Conservation (phyloP, 2,797 vertebrate species). For the Hypotaenidia philippensis region DNA sequence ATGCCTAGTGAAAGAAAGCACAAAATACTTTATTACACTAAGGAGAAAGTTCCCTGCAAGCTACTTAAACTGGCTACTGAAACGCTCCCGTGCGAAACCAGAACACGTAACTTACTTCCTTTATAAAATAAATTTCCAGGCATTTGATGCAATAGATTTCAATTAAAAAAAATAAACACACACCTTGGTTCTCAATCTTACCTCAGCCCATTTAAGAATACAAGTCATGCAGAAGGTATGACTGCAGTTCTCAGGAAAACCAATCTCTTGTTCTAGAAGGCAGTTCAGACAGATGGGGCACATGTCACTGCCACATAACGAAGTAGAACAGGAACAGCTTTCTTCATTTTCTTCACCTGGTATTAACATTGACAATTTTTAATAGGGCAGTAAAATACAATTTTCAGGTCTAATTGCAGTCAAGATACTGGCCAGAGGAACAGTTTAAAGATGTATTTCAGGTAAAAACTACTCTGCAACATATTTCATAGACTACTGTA, state of each 20-base stretch:
- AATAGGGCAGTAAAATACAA: neutral
- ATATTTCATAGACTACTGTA: neutral
- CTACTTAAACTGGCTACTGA: neutral
- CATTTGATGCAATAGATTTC: neutral
- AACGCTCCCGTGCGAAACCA: neutral
- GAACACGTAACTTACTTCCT: neutral
- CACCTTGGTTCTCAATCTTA: slow-evolving; percentile 71
- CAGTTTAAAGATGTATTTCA: neutral
- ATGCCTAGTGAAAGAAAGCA: neutral
- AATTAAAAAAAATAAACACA: neutral
- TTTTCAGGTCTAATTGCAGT: neutral
- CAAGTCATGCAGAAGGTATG: slow-evolving; percentile 94
- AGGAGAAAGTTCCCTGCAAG: neutral
- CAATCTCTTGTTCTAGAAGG: slow-evolving; percentile 86
- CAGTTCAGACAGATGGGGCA: slow-evolving; percentile 95
- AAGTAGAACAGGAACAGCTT: slow-evolving; percentile 48
- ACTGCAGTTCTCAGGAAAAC: slow-evolving; percentile 92
- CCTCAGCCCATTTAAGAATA: slow-evolving; percentile 97
- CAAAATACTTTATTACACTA: neutral
- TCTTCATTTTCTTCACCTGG: slow-evolving; percentile 81
- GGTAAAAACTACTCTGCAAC: neutral
- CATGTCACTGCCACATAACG: slow-evolving; percentile 77
- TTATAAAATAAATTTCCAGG: neutral
- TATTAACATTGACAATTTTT: slow-evolving; percentile 38
- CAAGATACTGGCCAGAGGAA: neutral